Evolutionary conservation across 35 echinoderm and acorn worm species (phyloP).

Genomic region (Patiria miniata): DNA sequence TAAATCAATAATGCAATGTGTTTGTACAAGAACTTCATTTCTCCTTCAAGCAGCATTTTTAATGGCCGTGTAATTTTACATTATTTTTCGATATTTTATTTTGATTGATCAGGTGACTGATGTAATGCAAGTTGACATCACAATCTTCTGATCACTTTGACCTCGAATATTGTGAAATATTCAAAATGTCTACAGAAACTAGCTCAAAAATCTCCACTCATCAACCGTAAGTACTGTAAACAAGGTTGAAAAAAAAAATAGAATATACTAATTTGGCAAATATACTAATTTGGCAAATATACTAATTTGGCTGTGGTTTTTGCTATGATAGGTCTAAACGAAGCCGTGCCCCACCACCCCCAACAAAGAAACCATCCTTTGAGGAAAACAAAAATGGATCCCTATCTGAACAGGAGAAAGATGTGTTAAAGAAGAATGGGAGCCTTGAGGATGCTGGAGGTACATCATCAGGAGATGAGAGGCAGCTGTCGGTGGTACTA

Average conservation of each 20-base stretch:
- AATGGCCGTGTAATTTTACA: too few relatives aligned
- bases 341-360: neutral
- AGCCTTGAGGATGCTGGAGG: neutral
- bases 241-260: too few relatives aligned
- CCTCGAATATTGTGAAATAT: neutral
- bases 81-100: too few relatives aligned
- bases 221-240: neutral
- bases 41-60: too few relatives aligned
- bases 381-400: neutral
- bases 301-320: too few relatives aligned
- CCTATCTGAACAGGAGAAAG: neutral
- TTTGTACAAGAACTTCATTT: too few relatives aligned
- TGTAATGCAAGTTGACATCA: too few relatives aligned
- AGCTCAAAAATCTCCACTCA: neutral
- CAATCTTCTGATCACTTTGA: too few relatives aligned
- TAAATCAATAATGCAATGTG: too few relatives aligned
- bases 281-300: too few relatives aligned
- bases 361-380: neutral
- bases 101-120: too few relatives aligned
- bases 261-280: too few relatives aligned
- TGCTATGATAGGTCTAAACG: neutral
- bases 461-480: neutral
- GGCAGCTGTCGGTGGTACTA: neutral
- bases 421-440: neutral
- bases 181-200: neutral